Evolutionary conservation across 2,113 vertebrate genomes (phyloP), one percentile per base, ranked within the genome.

Genomic region (Plectropomus leopardus): DNA sequence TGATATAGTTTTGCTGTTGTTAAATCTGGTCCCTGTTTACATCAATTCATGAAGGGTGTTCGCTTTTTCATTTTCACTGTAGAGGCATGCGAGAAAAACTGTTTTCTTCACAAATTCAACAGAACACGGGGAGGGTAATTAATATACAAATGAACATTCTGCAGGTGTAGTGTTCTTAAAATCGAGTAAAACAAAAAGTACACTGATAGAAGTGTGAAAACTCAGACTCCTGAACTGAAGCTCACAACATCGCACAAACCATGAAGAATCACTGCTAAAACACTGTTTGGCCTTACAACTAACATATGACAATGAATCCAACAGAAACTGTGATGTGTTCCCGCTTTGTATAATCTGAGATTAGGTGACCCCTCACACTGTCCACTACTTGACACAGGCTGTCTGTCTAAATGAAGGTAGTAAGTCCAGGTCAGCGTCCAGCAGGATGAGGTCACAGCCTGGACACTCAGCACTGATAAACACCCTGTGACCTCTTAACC

Each of bases 371-470:
- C 21, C 45, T 19, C 45, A 44, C 45, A 53, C 15, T 1, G 0
- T 54, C n/a, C 21, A 55, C 19, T 4, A n/a, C 26, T 16, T 64
- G 21, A 68, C 44, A 61, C 59, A 42, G 17, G 15, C 70, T 42
- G 17, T 64, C 23, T 48, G 42, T 73, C 65, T 44, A 42, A 78
- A 44, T 68, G 30, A 75, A 72, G 40, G 64, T 14, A 45, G 26
- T 13, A 26, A 24, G 48, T 60, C 59, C 70, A 78, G 73, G 85
- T 79, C 45, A 15, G 30, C n/a, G 4, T 66, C 42, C 72, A 92
- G 85, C 78, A 84, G 84, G 86, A 26, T 0, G 57, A 51, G 83
- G 72, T 89, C 80, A 86, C n/a, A 3, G 8, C 60, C 69, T 67
- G 72, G 50, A 84, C 72, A 75, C 51, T 71, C 65, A 60, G 51